These are phyloP conservation scores for Coturnix japonica DNA, from an alignment of 2,113 vertebrate genomes.

Conservation along the genomic window DNA sequence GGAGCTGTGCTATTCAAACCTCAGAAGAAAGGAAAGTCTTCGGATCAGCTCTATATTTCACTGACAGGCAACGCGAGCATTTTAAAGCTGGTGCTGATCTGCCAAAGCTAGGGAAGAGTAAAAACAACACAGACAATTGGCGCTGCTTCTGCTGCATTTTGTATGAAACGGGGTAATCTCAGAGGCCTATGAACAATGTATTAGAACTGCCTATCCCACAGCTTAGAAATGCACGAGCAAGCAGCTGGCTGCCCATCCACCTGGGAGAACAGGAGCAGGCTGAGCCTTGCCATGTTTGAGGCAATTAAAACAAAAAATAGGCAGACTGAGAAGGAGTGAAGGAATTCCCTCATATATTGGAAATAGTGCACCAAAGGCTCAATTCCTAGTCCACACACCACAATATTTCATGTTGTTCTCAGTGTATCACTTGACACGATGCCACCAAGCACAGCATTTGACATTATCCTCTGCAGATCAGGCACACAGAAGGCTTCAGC, in stretches of 20 bases:
- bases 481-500: background rate
- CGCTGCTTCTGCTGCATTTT: constrained; percentile 14
- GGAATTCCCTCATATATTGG: background rate
- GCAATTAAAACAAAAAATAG: background rate
- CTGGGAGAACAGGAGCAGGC: background rate
- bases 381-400: background rate
- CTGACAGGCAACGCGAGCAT: background rate
- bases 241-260: constrained; percentile 15
- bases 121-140: background rate
- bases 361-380: background rate
- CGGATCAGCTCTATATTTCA: background rate
- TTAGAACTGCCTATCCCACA: background rate
- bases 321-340: background rate
- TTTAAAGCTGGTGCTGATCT: background rate
- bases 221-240: background rate
- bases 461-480: background rate
- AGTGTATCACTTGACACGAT: background rate
- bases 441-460: background rate
- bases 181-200: background rate
- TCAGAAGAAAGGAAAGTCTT: background rate
- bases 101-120: background rate
- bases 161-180: background rate
- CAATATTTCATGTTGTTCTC: background rate
- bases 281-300: background rate
- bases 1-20: background rate